A percentile compares a stretch with the other conserved stretches of the same genome.
Evolutionary conservation across 2,113 vertebrate genomes (phyloP).

Genomic region (Microtus montanus): DNA sequence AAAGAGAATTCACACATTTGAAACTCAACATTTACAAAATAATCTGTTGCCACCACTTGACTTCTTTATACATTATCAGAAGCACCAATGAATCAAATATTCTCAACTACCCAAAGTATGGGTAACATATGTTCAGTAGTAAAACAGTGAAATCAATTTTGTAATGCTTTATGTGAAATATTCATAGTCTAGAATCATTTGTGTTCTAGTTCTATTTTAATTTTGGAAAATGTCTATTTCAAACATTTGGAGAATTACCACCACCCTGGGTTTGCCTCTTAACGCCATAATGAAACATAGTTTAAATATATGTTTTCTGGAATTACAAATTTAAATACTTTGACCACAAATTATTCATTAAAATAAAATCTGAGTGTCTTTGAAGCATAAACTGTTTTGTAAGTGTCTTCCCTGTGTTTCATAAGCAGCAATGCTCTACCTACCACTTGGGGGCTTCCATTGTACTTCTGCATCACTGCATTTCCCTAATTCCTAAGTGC

Average conservation of each 20-base stretch:
- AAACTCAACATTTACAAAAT: not conserved
- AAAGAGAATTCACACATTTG: not conserved
- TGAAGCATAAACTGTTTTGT: not conserved
- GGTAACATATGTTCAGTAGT: not conserved
- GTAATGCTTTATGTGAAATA: not conserved
- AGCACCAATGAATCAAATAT: not conserved
- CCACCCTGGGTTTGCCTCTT: not conserved
- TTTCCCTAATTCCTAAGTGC: constrained; percentile 55
- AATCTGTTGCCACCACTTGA: not conserved
- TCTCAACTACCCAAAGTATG: not conserved
- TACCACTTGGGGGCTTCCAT: constrained; percentile 25
- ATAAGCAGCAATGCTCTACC: constrained; percentile 55
- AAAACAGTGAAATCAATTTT: not conserved
- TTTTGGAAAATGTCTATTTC: not conserved
- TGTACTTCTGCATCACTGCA: constrained; percentile 57
- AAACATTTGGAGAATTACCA: not conserved
- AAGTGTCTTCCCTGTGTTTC: constrained; percentile 7
- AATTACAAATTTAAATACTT: not conserved
- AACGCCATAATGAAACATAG: not conserved
- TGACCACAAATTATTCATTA: not conserved
- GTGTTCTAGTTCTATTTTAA: not conserved
- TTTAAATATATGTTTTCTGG: not conserved
- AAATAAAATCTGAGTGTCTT: constrained; percentile 38
- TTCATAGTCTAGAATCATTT: not conserved
- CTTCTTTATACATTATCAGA: not conserved